Evolutionary conservation across 2,797 vertebrate species (phyloP), one percentile per base, ranked within the genome.

Genomic region (Holocentrus rufus): DNA sequence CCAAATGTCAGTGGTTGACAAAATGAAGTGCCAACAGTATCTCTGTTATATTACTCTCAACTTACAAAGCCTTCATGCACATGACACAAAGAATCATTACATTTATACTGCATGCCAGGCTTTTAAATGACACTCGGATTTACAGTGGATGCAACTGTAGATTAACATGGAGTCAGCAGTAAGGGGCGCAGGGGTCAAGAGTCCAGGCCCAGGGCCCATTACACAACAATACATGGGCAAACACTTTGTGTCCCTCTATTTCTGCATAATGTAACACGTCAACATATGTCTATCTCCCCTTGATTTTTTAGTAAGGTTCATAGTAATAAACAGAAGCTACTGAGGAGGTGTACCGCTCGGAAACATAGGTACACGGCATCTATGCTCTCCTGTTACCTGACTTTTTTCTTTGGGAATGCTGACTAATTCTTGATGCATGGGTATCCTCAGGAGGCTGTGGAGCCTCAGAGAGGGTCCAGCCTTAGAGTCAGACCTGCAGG

Each of bases 291-390:
- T 98, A 93, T 97, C 91, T 97, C 94, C 94, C 94, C 95, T 81
- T 91, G 84, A 93, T 92, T 92, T 95, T 95, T 94, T 95, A 98
- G 97, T 98, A 94, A 97, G 93, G 93, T 94, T 94, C 95, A 92
- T 96, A 96, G 94, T 98, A 95, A 94, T 97, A 98, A 96, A 92
- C 94, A 97, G 96, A 98, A 96, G 96, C 94, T 97, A 95, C 96
- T 97, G 96, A 95, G 95, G 96, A 96, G 95, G 90, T 94, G 95
- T 96, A 94, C 92, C 86, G 92, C 95, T 92, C 82, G 95, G 96
- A 98, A 93, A 95, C 93, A 95, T 97, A 98, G 97, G 97, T 98
- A 98, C 93, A 94, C 93, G 92, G 94, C 94, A 93, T 93, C 95
- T 94, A 90, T 90, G 92, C 92, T 87, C 90, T 93, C 93, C 92